A percentile compares a stretch with the other conserved stretches of the same genome.
phyloP scores from a whole-genome alignment of 2,113 vertebrate species.

The Motacilla tschutschensis region DNA sequence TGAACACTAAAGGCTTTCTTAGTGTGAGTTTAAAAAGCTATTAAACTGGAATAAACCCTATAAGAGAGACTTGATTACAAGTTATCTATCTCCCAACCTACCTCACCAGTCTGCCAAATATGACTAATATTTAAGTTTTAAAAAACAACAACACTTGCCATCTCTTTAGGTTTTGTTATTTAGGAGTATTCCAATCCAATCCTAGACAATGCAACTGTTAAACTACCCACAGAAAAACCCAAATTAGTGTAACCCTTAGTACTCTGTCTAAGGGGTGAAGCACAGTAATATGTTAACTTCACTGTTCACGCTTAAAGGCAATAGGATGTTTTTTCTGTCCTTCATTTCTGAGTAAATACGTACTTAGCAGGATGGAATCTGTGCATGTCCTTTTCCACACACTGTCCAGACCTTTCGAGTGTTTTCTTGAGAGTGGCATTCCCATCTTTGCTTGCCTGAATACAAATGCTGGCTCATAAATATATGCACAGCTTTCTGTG shows the following conservation, averaged over 20 bases:
- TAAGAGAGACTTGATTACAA: background rate
- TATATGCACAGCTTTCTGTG: background rate
- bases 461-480: background rate
- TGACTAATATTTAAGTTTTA: background rate
- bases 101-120: background rate
- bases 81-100: background rate
- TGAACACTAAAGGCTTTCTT: background rate
- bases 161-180: background rate
- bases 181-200: background rate
- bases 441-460: background rate
- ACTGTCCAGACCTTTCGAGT: background rate
- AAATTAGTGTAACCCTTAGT: background rate
- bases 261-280: background rate
- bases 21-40: background rate
- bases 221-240: background rate
- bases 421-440: background rate
- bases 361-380: background rate
- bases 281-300: background rate
- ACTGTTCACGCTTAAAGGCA: background rate
- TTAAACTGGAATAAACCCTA: background rate
- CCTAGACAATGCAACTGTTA: background rate
- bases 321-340: background rate
- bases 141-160: background rate
- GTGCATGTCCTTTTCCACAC: background rate
- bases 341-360: background rate